Percentiles rank a stretch among this genome's conserved stretches.
These are phyloP conservation scores for Tetramorium alpestre DNA, from an alignment of 1,140 invertebrate species.

Conservation along the genomic window DNA sequence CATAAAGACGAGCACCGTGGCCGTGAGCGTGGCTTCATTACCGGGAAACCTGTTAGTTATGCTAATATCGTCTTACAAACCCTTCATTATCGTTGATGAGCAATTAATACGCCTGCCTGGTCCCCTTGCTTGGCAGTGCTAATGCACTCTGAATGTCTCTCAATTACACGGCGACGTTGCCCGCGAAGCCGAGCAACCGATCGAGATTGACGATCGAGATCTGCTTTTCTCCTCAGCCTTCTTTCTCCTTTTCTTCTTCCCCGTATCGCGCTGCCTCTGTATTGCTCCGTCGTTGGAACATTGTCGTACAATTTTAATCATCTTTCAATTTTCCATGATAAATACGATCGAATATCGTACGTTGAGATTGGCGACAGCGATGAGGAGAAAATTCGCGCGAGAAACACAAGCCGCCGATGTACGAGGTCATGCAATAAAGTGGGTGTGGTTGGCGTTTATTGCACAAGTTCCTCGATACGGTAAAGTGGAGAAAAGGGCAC, in stretches of 20 bases:
- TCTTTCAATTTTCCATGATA: background rate
- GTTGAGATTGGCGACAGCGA: slow-evolving; percentile 20
- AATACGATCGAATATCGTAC: background rate
- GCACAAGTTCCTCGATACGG: slow-evolving; percentile 52
- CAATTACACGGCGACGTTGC: slow-evolving; percentile 74
- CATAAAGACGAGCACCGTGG: slow-evolving; percentile 67
- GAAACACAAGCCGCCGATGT: slow-evolving; percentile 45
- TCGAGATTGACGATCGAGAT: slow-evolving; percentile 34
- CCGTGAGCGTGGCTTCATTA: slow-evolving; percentile 79
- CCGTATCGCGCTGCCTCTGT: background rate
- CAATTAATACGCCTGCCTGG: slow-evolving; percentile 81
- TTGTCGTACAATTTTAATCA: background rate
- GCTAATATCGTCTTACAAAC: slow-evolving; percentile 82
- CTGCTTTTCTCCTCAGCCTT: background rate
- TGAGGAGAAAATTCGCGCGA: slow-evolving; percentile 51
- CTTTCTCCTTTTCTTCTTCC: background rate
- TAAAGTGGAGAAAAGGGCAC: slow-evolving; percentile 17
- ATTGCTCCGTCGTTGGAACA: background rate
- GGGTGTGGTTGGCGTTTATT: slow-evolving; percentile 57
- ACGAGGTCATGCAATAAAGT: slow-evolving; percentile 44
- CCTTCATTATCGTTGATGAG: slow-evolving; percentile 82
- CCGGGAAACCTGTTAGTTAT: slow-evolving; percentile 82
- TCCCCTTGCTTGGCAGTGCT: slow-evolving; percentile 68
- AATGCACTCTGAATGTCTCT: slow-evolving; percentile 78
- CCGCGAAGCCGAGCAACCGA: slow-evolving; percentile 35